A percentile compares a stretch with the other conserved stretches of the same genome.
These are phyloP conservation scores for Mus spretus DNA, from an alignment of 2,797 vertebrate genomes.

Conservation along the genomic window DNA sequence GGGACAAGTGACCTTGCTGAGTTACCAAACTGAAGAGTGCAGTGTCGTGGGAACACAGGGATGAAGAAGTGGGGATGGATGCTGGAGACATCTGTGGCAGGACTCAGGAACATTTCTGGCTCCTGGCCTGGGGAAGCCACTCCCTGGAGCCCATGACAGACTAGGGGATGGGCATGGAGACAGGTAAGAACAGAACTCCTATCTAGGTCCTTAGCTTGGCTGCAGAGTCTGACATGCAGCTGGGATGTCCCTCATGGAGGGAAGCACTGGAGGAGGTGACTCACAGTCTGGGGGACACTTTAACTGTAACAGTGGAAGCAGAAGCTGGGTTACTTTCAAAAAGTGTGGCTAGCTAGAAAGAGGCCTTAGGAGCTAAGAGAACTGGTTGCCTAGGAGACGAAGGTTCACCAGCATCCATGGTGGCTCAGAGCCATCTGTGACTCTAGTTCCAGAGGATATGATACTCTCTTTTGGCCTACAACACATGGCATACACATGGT, in stretches of 20 bases:
- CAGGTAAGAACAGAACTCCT: neutral
- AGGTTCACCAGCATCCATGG: neutral
- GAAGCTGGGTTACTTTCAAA: neutral
- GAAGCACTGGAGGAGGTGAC: neutral
- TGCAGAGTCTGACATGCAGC: neutral
- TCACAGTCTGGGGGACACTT: neutral
- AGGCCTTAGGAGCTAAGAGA: neutral
- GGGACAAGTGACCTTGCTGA: neutral
- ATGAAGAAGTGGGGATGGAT: no score
- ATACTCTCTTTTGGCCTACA: neutral
- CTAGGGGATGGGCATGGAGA: no score
- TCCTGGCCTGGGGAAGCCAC: neutral
- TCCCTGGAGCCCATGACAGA: neutral
- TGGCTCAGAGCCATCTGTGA: neutral
- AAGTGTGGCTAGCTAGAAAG: neutral
- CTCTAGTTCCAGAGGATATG: neutral
- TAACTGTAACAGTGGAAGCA: neutral
- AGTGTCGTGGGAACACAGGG: fast-evolving
- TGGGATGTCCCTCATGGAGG: neutral
- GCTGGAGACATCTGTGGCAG: neutral
- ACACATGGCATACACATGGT: neutral
- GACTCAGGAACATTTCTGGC: neutral
- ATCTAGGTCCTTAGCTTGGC: neutral
- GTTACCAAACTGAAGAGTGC: fast-evolving
- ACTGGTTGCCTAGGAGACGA: neutral